Conservation (phyloP, 2,113 vertebrate genomes). For the Pterophyllum scalare region DNA sequence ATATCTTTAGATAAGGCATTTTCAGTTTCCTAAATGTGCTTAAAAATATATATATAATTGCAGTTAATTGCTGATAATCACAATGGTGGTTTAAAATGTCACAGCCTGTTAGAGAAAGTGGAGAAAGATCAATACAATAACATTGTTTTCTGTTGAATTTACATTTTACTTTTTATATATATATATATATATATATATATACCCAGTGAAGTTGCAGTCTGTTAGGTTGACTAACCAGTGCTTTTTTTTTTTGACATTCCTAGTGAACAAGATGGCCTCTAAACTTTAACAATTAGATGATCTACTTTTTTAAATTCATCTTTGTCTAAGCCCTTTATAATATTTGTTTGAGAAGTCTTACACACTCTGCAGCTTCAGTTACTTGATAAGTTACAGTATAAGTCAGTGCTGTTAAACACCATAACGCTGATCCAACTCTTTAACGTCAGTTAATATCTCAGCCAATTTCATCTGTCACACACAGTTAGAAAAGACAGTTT, state of each 20-base stretch:
- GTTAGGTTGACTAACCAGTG: not conserved
- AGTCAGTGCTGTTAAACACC: not conserved
- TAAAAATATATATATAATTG: too few species aligned
- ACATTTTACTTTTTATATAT: not conserved
- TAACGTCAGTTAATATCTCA: not conserved
- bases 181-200: too few species aligned
- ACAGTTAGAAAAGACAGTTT: rapidly evolving
- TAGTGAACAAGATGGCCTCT: not conserved
- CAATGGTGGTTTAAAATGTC: too few species aligned
- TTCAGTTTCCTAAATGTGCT: too few species aligned
- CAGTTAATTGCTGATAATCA: too few species aligned
- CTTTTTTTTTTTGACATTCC: not conserved
- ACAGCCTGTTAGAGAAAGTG: not conserved
- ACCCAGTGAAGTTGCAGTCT: not conserved
- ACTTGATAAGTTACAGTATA: not conserved
- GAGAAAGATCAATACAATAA: not conserved
- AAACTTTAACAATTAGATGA: not conserved
- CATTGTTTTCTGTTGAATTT: not conserved
- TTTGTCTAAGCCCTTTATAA: too few species aligned
- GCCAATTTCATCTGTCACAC: not conserved
- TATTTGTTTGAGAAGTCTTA: too few species aligned
- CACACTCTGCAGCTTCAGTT: not conserved
- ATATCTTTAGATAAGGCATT: too few species aligned
- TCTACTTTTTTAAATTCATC: too few species aligned
- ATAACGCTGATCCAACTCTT: not conserved